Percentiles rank a stretch among this genome's conserved stretches.
Conservation (phyloP, 2,797 vertebrate species). For the Semotilus atromaculatus region DNA sequence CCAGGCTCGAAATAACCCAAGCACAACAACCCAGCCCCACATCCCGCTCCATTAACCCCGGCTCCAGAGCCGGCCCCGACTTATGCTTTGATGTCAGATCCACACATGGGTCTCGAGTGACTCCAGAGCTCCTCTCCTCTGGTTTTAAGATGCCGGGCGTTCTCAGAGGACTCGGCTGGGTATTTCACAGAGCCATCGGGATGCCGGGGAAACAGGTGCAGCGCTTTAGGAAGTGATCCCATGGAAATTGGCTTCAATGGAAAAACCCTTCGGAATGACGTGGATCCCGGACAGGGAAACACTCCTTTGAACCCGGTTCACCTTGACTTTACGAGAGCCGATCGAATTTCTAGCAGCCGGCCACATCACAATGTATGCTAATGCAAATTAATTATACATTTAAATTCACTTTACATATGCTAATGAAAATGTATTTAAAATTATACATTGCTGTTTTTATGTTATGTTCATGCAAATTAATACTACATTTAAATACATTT, state of each 20-base stretch:
- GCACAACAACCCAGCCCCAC: conserved; percentile 1
- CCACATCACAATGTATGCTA: neutral
- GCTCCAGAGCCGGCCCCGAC: neutral
- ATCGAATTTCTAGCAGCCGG: neutral
- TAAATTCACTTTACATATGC: neutral
- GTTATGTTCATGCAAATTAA: too few species aligned
- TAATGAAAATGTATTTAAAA: neutral
- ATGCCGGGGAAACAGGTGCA: conserved; percentile 27
- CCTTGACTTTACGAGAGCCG: neutral
- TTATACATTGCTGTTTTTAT: too few species aligned
- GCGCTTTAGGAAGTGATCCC: neutral
- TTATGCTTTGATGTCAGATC: conserved; percentile 24
- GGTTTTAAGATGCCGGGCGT: conserved; percentile 7
- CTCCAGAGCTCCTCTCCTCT: neutral
- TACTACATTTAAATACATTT: too few species aligned
- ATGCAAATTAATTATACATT: neutral
- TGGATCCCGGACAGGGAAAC: neutral
- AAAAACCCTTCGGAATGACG: conserved; percentile 6
- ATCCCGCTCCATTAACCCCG: neutral
- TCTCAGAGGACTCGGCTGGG: conserved; percentile 62
- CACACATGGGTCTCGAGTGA: neutral
- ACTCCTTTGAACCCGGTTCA: neutral
- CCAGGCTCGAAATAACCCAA: conserved; percentile 16
- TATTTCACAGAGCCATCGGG: conserved; percentile 56
- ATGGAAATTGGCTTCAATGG: neutral